phyloP scores from a whole-genome alignment of 2,797 vertebrate genomes.

The Aplochiton taeniatus region DNA sequence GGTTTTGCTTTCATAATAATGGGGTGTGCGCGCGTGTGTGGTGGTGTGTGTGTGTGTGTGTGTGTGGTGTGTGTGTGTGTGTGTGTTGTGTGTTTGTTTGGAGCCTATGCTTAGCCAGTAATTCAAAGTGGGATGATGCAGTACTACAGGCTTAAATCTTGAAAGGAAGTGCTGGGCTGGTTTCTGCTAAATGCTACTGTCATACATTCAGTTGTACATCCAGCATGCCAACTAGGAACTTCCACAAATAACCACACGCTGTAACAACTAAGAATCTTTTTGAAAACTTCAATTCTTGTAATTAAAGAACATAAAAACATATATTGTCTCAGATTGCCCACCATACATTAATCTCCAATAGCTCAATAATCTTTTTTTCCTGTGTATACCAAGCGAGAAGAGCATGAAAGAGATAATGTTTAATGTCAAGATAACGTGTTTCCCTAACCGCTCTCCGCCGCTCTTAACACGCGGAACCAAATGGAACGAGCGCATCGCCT shows the following conservation, averaged over 20 bases:
- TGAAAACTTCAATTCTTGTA: no score
- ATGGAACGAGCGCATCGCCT: slow-evolving; percentile 64
- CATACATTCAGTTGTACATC: slow-evolving; percentile 55
- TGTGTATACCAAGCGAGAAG: slow-evolving; percentile 15
- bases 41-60: slow-evolving; percentile 31
- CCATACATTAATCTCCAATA: slow-evolving; percentile 55
- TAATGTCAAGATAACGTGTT: slow-evolving; percentile 59
- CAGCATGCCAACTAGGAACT: slow-evolving; percentile 13
- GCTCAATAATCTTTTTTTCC: not conserved
- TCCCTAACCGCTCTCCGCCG: slow-evolving; percentile 58
- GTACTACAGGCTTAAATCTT: slow-evolving; percentile 57
- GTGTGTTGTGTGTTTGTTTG: slow-evolving; percentile 14
- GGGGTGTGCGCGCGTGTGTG: not conserved
- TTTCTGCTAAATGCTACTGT: slow-evolving; percentile 66
- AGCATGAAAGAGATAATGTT: slow-evolving; percentile 61
- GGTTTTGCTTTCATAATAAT: slow-evolving; percentile 71
- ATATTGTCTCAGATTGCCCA: slow-evolving; percentile 24
- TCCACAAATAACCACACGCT: slow-evolving; percentile 32
- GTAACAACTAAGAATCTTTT: slow-evolving; percentile 43
- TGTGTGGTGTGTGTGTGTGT: slow-evolving; percentile 20
- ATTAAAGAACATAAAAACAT: no score
- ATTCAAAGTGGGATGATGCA: slow-evolving; percentile 54
- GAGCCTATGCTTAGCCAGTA: slow-evolving; percentile 41
- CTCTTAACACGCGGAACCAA: slow-evolving; percentile 62
- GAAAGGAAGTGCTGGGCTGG: slow-evolving; percentile 68